Evolutionary conservation across 2,888 invertebrate genomes (phyloP).

Genomic region (Helicoverpa assulta): DNA sequence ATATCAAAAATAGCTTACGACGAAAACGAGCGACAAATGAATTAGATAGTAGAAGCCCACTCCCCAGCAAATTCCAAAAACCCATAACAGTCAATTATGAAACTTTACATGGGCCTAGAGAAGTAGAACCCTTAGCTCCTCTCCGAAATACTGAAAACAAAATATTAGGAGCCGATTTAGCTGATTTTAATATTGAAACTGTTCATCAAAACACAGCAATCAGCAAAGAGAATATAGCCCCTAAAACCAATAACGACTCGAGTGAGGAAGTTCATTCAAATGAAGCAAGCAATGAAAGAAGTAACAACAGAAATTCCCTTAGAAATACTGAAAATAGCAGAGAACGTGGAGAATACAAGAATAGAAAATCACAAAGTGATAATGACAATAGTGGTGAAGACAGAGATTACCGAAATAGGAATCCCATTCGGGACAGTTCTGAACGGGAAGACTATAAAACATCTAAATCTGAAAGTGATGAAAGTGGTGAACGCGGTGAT

Average conservation of each 20-base stretch:
- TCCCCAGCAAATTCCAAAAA: conserved; percentile 59
- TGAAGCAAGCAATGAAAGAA: conserved; percentile 35
- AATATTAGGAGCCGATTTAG: conserved; percentile 74
- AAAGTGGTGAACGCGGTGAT: conserved; percentile 33
- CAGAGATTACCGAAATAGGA: conserved; percentile 20
- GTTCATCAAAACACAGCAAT: conserved; percentile 66
- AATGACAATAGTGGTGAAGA: conserved; percentile 21
- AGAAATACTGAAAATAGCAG: conserved; percentile 54
- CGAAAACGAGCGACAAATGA: conserved; percentile 69
- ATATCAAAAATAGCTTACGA: conserved; percentile 79
- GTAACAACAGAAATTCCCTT: conserved; percentile 19
- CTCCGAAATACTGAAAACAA: conserved; percentile 61
- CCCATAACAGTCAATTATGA: conserved; percentile 76
- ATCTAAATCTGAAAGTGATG: conserved; percentile 14
- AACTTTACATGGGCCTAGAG: conserved; percentile 71
- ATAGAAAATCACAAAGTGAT: conserved; percentile 4
- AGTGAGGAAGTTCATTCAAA: conserved; percentile 32
- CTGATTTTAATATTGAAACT: conserved; percentile 82
- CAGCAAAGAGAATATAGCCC: conserved; percentile 42
- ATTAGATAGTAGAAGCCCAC: conserved; percentile 44
- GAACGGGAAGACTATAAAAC: conserved; percentile 24
- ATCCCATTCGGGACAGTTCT: conserved; percentile 19
- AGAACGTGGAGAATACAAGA: conserved; percentile 36
- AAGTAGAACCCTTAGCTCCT: conserved; percentile 59
- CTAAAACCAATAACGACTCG: conserved; percentile 56